These are phyloP conservation scores for Odobenus rosmarus DNA, from an alignment of 2,113 vertebrate genomes.

Conservation along the genomic window DNA sequence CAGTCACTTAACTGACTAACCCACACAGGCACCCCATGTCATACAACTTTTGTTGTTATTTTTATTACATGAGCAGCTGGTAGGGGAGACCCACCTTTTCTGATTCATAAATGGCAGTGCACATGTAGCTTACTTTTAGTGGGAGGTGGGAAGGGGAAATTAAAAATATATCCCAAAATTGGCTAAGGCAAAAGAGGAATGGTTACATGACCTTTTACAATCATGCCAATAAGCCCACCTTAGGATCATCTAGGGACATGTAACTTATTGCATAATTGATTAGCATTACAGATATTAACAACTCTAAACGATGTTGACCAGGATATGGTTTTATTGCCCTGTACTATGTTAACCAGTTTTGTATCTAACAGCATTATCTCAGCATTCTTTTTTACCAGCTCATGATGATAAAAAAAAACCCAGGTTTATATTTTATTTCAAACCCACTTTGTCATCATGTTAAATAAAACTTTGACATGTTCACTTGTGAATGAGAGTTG, in stretches of 20 bases:
- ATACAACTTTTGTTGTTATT: not conserved
- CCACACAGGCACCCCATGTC: not conserved
- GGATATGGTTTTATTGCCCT: slow-evolving; percentile 12
- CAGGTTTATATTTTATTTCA: slow-evolving; percentile 31
- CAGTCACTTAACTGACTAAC: not conserved
- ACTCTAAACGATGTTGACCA: not conserved
- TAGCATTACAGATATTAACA: not conserved
- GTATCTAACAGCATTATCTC: not conserved
- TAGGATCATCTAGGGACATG: not conserved
- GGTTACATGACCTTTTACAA: not conserved
- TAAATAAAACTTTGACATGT: not conserved
- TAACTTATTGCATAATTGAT: slow-evolving; percentile 16
- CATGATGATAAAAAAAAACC: not conserved
- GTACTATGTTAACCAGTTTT: slow-evolving; percentile 29
- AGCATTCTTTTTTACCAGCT: not conserved
- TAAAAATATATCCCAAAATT: not conserved
- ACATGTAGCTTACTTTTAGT: not conserved
- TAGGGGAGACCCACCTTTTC: not conserved
- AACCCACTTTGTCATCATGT: not conserved
- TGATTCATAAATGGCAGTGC: not conserved
- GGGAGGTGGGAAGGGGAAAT: not conserved
- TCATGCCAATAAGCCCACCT: not conserved
- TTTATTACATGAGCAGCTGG: not conserved
- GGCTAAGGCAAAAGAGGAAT: not conserved
- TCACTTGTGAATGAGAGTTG: not conserved